These are phyloP conservation scores for Atherix ibis DNA, from an alignment of 2,888 invertebrate genomes.

Conservation along the genomic window DNA sequence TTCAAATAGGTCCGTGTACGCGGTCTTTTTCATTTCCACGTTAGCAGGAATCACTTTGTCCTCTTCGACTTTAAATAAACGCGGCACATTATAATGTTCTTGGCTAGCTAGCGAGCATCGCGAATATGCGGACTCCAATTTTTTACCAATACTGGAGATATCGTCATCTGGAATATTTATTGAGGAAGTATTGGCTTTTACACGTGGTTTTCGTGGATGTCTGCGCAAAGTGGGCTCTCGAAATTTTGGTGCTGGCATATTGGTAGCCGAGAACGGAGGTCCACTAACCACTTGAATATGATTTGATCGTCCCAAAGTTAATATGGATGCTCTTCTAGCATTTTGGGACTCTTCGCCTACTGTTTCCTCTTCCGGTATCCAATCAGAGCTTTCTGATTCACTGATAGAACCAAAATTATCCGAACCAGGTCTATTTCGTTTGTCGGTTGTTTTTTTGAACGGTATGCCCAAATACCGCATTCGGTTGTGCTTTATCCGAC, in stretches of 20 bases:
- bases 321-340: background rate
- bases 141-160: background rate
- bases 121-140: background rate
- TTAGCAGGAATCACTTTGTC: conserved; percentile 19
- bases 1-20: conserved; percentile 20
- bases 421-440: too few species aligned
- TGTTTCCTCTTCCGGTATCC: conserved; percentile 20
- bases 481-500: conserved; percentile 10
- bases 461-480: conserved; percentile 13
- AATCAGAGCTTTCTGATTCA: conserved; percentile 17
- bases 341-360: too few species aligned
- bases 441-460: background rate
- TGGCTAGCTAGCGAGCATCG: too few species aligned
- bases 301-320: conserved; percentile 1
- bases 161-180: background rate
- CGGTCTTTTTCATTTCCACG: conserved; percentile 17
- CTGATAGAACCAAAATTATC: too few species aligned
- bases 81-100: conserved; percentile 4
- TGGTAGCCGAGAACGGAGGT: background rate
- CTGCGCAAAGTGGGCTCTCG: conserved; percentile 23
- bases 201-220: conserved; percentile 21
- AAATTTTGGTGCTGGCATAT: conserved; percentile 24
- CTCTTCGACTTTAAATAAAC: conserved; percentile 5
- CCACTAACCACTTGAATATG: background rate
- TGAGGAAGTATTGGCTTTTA: background rate